Conservation (phyloP, 2,888 invertebrate species). For the Sympetrum striolatum region DNA sequence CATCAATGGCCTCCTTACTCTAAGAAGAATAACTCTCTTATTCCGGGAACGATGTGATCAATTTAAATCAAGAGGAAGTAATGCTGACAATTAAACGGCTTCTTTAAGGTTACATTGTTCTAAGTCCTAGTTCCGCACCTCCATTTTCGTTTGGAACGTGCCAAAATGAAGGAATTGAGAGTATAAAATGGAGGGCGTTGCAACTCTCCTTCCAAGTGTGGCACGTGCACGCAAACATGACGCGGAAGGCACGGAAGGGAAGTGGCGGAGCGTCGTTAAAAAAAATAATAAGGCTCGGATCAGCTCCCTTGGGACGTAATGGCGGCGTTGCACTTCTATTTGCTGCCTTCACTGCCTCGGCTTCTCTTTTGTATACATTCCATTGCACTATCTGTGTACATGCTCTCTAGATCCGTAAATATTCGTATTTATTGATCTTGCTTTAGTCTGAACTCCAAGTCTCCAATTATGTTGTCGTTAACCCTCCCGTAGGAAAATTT, state of each 20-base stretch:
- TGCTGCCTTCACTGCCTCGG: not conserved
- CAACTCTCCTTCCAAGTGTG: not conserved
- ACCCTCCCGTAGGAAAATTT: no score
- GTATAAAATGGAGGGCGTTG: not conserved
- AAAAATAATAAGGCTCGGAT: not conserved
- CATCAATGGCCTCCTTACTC: no score
- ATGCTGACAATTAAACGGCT: not conserved
- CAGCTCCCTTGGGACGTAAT: slow-evolving; percentile 5
- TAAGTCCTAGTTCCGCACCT: slow-evolving; percentile 1
- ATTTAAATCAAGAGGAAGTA: no score
- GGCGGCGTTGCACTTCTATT: slow-evolving; percentile 11
- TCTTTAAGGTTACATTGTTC: not conserved
- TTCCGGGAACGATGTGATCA: no score
- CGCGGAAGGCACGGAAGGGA: not conserved
- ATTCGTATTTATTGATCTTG: no score
- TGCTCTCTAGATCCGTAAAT: no score
- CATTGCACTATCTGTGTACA: no score
- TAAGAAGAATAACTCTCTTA: no score
- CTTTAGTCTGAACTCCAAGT: no score
- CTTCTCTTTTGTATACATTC: not conserved
- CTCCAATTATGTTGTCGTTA: no score
- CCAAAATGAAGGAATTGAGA: not conserved
- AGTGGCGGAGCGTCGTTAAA: not conserved
- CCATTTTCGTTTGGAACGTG: not conserved
- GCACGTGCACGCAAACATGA: not conserved